These are phyloP conservation scores for Macrostomum cliftonense DNA, from an alignment of 2,888 invertebrate species.

Conservation along the genomic window DNA sequence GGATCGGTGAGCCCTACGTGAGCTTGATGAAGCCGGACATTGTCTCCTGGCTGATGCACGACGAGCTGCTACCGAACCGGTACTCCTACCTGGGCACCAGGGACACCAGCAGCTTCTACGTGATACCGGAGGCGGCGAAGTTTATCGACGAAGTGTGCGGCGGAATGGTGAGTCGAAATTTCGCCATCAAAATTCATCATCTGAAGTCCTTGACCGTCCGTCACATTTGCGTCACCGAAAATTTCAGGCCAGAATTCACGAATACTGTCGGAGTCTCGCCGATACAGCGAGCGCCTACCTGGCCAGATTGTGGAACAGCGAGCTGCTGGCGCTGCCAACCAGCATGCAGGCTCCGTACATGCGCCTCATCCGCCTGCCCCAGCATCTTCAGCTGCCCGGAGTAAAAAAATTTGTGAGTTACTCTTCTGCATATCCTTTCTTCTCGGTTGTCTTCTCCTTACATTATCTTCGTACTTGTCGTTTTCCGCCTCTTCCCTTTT, in stretches of 20 bases:
- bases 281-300: conserved; percentile 15
- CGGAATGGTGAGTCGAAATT: conserved; percentile 19
- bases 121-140: conserved; percentile 14
- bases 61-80: too few relatives aligned
- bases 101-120: conserved; percentile 16
- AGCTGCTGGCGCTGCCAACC: conserved; percentile 14
- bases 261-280: conserved; percentile 13
- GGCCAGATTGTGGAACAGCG: conserved; percentile 14
- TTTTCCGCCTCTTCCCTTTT: too few relatives aligned
- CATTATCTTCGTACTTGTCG: too few relatives aligned
- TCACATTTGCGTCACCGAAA: too few relatives aligned
- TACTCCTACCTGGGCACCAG: conserved; percentile 14
- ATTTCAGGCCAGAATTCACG: conserved; percentile 10
- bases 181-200: too few relatives aligned
- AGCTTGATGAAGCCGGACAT: too few relatives aligned
- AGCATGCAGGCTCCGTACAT: conserved; percentile 20
- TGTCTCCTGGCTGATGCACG: too few relatives aligned
- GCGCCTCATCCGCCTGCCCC: conserved; percentile 16
- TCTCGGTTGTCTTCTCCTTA: too few relatives aligned
- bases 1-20: too few relatives aligned
- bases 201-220: too few relatives aligned
- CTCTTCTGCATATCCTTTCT: too few relatives aligned
- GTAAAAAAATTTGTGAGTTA: too few relatives aligned
- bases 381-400: background rate
- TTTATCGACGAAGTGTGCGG: conserved; percentile 18